Base-by-base conservation (phyloP, 2,113 vertebrate genomes). In the Gasterosteus nipponicus region DNA sequence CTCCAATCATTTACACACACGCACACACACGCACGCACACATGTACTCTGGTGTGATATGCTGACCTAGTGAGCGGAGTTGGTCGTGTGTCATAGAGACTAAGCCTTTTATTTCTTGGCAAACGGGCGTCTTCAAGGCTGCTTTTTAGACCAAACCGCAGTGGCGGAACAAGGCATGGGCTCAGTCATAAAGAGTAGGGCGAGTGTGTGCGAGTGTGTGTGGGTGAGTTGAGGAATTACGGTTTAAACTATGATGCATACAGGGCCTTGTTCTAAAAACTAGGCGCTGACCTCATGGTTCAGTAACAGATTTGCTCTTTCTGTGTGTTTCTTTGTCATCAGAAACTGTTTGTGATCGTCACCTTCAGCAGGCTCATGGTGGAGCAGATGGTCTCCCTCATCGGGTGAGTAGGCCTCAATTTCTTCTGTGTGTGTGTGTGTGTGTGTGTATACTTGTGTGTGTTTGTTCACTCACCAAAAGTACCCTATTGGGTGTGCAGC, bases 321-420 rank as follows among this genome's bases (percentile, higher is more conserved):
- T 83, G 73, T 86, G 92, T 91, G 44, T 90, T 92, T 92, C 89
- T 92, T 88, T 84, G 85, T 89, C 92, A 92, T 92, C 95, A 98
- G 97, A 97, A 97, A 96, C 94, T 96, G 76, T 97, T 98, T 79
- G 96, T 97, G 81, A 96, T 98, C 78, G 86, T 97, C 94, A 97
- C 95, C 73, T 97, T 97, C 95, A 97, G 95, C 95, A 96, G 94
- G 89, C 95, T 97, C 92, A 97, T 96, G 84, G 95, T 96, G 92
- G 95, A 98, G 85, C 96, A 97, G 95, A 99, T 98, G 96, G 96
- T 96, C 91, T 92, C 95, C 83, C 93, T 98, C 78, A 96, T 95
- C 56, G 96, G 97, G 96, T 98, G 93, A 98, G 97, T 98, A 94
- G 92, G 84, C 89, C 83, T 89, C 75, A 85, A 72, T 33, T 73